These are phyloP conservation scores for Morpho deidamia DNA, from an alignment of 2,888 invertebrate genomes.

Conservation along the genomic window DNA sequence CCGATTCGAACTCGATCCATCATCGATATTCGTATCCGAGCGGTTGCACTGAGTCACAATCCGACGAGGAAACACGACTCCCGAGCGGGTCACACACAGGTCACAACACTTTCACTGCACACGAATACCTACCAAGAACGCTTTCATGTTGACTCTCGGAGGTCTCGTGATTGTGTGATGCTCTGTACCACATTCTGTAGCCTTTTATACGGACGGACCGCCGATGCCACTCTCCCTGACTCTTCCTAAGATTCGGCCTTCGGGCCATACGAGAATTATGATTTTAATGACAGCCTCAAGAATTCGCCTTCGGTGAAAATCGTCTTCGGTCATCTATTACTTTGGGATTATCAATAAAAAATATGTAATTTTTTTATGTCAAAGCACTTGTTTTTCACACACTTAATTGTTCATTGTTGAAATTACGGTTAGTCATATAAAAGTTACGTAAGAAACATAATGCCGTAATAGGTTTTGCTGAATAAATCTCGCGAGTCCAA, in stretches of 20 bases:
- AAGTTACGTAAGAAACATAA: constrained; percentile 2
- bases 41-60: constrained; percentile 47
- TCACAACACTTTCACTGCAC: constrained; percentile 75
- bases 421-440: constrained; percentile 5
- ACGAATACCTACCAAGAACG: constrained; percentile 75
- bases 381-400: constrained; percentile 1
- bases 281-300: constrained; percentile 73
- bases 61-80: constrained; percentile 50
- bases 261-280: constrained; percentile 74
- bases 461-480: constrained; percentile 8
- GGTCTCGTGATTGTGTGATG: constrained; percentile 73
- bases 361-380: constrained; percentile 4
- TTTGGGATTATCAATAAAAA: constrained; percentile 42
- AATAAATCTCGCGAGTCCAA: neutral
- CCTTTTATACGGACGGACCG: constrained; percentile 64
- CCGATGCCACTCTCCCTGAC: constrained; percentile 71
- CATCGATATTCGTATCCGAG: constrained; percentile 6
- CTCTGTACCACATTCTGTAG: constrained; percentile 52
- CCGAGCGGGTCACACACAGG: constrained; percentile 57
- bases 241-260: constrained; percentile 77
- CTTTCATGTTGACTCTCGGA: constrained; percentile 77
- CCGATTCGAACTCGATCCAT: constrained; percentile 7
- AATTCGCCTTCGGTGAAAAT: constrained; percentile 73
- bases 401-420: constrained; percentile 8
- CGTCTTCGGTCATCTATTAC: constrained; percentile 47